Percentiles rank a stretch among this genome's conserved stretches.
Evolutionary conservation across 2,113 vertebrate species (phyloP).

Genomic region (Phasianus colchicus): DNA sequence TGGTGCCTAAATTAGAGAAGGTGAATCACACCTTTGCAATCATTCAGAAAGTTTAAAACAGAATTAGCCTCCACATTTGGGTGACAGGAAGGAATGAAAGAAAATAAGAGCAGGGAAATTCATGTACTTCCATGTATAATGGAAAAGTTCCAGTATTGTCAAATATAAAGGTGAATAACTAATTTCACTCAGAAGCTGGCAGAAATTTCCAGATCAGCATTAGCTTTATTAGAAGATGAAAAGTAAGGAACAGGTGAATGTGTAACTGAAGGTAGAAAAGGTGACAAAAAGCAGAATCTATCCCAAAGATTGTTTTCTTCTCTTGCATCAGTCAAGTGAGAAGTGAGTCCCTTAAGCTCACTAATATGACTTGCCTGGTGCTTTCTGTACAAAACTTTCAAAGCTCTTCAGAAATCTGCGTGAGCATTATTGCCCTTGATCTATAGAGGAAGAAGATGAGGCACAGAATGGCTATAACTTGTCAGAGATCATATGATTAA

Average conservation of each 20-base stretch:
- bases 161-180: neutral
- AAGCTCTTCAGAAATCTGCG: neutral
- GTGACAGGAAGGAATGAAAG: neutral
- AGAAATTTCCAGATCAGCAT: neutral
- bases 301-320: neutral
- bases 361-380: neutral
- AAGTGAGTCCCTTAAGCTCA: neutral
- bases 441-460: neutral
- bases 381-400: neutral
- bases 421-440: neutral
- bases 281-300: neutral
- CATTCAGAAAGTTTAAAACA: neutral
- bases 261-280: neutral
- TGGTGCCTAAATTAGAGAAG: slow-evolving; percentile 52
- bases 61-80: neutral
- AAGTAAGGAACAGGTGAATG: neutral
- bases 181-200: neutral
- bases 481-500: neutral
- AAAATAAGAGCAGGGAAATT: neutral
- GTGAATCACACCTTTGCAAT: slow-evolving; percentile 44
- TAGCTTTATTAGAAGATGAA: neutral
- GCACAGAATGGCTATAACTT: fast-evolving
- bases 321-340: neutral
- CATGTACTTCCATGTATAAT: neutral
- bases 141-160: neutral